Evolutionary conservation across 1,140 invertebrate species (phyloP).

Genomic region (Chelonus insularis): DNA sequence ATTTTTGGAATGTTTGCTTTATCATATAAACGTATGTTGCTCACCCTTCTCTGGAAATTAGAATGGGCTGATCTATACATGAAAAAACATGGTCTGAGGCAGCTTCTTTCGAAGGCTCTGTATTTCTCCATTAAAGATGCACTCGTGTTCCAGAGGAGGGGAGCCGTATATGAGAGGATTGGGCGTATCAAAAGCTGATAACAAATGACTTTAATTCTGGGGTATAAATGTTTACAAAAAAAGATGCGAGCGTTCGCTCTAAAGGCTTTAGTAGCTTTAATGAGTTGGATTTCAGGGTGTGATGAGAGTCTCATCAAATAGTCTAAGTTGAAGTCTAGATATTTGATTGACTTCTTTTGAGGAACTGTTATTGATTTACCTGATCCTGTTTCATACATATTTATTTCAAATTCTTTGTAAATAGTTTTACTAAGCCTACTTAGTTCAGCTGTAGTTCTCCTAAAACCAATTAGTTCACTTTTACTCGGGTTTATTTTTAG

Average conservation of each 20-base stretch:
- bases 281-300: slow-evolving; percentile 4
- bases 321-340: slow-evolving; percentile 10
- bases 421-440: not conserved
- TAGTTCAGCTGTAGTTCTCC: not conserved
- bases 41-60: too few species aligned
- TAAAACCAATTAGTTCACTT: slow-evolving; percentile 10
- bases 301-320: not conserved
- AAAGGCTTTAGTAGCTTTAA: slow-evolving; percentile 3
- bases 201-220: slow-evolving; percentile 14
- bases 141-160: slow-evolving; percentile 12
- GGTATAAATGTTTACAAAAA: not conserved
- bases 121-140: slow-evolving; percentile 7
- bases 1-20: too few species aligned
- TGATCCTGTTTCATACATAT: not conserved
- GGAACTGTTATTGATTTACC: not conserved
- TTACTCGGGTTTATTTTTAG: slow-evolving; percentile 13
- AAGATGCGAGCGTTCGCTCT: not conserved
- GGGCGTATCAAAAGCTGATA: slow-evolving; percentile 16
- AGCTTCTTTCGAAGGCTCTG: slow-evolving; percentile 8
- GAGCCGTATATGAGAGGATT: slow-evolving; percentile 9
- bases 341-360: slow-evolving; percentile 8
- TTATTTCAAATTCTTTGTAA: not conserved
- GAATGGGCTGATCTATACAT: slow-evolving; percentile 4
- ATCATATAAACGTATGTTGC: too few species aligned
- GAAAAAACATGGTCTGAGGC: not conserved